A percentile compares a stretch with the other conserved stretches of the same genome.
Conservation (phyloP, 2,888 invertebrate genomes). For the Thera britannica region DNA sequence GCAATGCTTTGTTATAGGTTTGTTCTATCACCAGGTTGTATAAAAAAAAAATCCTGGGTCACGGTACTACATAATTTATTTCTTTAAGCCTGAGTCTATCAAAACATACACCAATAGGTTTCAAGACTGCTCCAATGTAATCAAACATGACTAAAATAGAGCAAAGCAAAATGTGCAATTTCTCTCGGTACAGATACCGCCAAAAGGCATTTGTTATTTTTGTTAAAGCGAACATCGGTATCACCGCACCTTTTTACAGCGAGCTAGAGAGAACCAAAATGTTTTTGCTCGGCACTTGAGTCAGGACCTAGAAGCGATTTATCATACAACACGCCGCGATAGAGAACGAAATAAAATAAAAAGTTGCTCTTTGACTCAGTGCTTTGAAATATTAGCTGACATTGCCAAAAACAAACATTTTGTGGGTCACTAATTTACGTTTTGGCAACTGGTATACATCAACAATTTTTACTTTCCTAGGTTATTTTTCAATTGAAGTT, state of each 20-base stretch:
- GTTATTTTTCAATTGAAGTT: too few relatives aligned
- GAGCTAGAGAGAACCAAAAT: slow-evolving; percentile 54
- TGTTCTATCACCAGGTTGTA: too few relatives aligned
- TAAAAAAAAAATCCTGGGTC: too few relatives aligned
- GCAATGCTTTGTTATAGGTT: too few relatives aligned
- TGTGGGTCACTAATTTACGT: too few relatives aligned
- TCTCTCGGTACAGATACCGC: slow-evolving; percentile 3
- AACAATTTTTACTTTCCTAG: too few relatives aligned
- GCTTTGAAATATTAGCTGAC: not conserved
- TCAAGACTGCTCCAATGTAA: not conserved
- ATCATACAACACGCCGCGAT: slow-evolving; percentile 80
- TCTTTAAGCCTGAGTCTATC: too few relatives aligned
- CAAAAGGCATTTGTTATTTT: slow-evolving; percentile 47
- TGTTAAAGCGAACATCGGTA: slow-evolving; percentile 63
- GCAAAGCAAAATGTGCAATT: not conserved
- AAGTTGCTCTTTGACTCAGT: slow-evolving; percentile 6
- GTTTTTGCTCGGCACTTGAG: slow-evolving; percentile 68
- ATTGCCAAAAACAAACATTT: not conserved
- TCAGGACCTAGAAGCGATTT: slow-evolving; percentile 69
- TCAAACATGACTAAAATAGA: not conserved
- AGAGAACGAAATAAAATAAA: slow-evolving; percentile 76
- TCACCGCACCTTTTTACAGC: slow-evolving; percentile 67
- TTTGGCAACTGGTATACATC: too few relatives aligned
- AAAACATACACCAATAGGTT: not conserved
- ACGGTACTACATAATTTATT: too few relatives aligned